Base-by-base conservation (phyloP, 2,888 invertebrate species). In the Gasteruption jaculator region DNA sequence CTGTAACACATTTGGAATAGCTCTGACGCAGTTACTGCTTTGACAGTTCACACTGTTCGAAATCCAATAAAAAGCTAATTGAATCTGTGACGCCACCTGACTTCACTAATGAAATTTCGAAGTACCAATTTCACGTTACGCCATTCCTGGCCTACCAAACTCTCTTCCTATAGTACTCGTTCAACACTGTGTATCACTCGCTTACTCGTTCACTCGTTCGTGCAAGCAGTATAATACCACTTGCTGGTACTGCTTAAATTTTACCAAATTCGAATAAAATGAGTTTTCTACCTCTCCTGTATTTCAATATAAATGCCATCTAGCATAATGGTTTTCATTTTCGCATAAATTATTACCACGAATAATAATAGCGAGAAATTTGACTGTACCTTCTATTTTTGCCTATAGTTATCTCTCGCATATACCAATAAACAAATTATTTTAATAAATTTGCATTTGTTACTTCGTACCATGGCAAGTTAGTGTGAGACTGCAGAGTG, bases 31-130 rank as follows among this genome's bases (percentile, higher is more conserved):
- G 65, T 62, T 60, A 57, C 57, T 60, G 59, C 65, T 67, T 67
- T 67, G 66, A 62, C 65, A 65, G 60, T 67, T 66, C 61, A 60
- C 63, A 58, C 64, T 65, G 65, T 67, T 67, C 64, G 61, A 59
- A 65, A 66, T 68, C 63, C 66, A 68, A 68, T 68, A 68, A 68
- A 68, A 66, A 67, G 64, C 61, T 66, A 68, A 68, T 68, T 68
- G 66, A 68, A 68, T 68, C 67, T 63, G 68, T 66, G 66, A 68
- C 66, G 66, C 65, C 65, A 66, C 63, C 66, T 68, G 68, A 68
- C 68, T 68, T 65, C 60, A 57, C 66, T 68, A 68, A 68, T 68
- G 68, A 68, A 68, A 68, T 68, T 68, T 68, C 65, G 62, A 67
- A 68, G 65, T 67, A 67, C 65, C 68, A 68, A 68, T 68, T 67